Evolutionary conservation across 2,113 vertebrate genomes (phyloP), one percentile per base, ranked within the genome.

Genomic region (Peucedramus taeniatus): DNA sequence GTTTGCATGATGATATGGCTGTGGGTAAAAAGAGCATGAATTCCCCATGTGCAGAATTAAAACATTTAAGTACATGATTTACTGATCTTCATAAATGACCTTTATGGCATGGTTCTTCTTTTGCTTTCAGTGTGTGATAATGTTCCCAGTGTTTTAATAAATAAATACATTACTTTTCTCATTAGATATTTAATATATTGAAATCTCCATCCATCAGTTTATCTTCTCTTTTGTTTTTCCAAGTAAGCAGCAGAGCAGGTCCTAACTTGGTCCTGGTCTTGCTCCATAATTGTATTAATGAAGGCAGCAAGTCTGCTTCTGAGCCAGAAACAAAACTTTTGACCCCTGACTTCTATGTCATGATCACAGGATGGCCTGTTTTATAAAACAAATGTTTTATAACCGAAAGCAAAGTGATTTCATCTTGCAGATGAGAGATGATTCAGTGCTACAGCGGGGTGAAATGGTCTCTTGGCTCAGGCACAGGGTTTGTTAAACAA

Each of bases 391-490:
- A 77, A 87, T 74, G 45, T 80, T 93, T 95, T 94, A 89, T 87
- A 87, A 83, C 42, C 51, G 44, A 93, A 81, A 91, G 71, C 60
- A 71, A 95, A 96, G 78, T 75, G 54, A 87, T 95, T 95, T 94
- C 80, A 89, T 91, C 78, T 85, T 91, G 71, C 79, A 78, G 75
- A 87, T 83, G 87, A 94, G 76, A 75, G 59, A 80, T 93, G 85
- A 96, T 95, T 94, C 76, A 94, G 45, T 85, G 79, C 88, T 88
- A 7, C 11, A 90, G 71, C 1, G 0, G 85, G 70, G 70, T 90
- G 90, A 94, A 97, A 95, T 4, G 30, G 71, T 86, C 92, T 93
- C 68, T 91, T 95, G 94, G 87, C 93, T 86, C 47, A 79, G 59
- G 31, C 42, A 65, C 11, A 40, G 10, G 9, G 50, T 95, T 96